Conservation (phyloP, 2,113 vertebrate species). For the Etia nguti region DNA sequence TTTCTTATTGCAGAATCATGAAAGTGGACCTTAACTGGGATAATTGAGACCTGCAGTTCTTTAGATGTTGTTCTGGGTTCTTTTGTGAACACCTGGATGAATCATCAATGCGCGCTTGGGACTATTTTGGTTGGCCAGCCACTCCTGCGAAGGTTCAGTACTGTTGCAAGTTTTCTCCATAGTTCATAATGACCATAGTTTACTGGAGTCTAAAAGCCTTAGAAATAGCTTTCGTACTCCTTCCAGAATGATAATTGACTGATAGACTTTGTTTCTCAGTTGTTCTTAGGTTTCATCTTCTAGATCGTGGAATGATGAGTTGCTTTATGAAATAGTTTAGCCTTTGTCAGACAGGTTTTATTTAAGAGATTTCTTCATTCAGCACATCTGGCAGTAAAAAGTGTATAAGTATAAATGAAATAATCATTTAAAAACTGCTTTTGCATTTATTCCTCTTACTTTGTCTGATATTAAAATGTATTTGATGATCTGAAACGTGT, state of each 20-base stretch:
- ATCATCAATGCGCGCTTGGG: neutral
- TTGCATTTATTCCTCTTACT: neutral
- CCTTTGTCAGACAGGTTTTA: neutral
- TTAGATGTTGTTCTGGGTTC: neutral
- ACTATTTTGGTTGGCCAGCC: neutral
- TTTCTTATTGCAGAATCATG: neutral
- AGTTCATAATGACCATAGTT: neutral
- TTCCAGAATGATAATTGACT: neutral
- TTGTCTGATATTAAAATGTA: neutral
- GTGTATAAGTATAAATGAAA: too few relatives aligned
- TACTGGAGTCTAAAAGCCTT: neutral
- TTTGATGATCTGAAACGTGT: neutral
- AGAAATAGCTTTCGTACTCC: neutral
- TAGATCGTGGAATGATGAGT: neutral
- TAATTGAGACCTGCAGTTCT: neutral
- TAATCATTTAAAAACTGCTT: too few relatives aligned
- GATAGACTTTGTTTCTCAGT: neutral
- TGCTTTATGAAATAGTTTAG: neutral
- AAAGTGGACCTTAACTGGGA: neutral
- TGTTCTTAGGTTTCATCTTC: neutral
- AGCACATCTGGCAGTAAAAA: neutral
- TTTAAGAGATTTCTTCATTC: neutral
- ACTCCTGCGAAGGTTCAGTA: neutral
- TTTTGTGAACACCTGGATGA: neutral
- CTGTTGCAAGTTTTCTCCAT: neutral